phyloP scores from a whole-genome alignment of 2,888 invertebrate species.

The Aphodius sticticus region DNA sequence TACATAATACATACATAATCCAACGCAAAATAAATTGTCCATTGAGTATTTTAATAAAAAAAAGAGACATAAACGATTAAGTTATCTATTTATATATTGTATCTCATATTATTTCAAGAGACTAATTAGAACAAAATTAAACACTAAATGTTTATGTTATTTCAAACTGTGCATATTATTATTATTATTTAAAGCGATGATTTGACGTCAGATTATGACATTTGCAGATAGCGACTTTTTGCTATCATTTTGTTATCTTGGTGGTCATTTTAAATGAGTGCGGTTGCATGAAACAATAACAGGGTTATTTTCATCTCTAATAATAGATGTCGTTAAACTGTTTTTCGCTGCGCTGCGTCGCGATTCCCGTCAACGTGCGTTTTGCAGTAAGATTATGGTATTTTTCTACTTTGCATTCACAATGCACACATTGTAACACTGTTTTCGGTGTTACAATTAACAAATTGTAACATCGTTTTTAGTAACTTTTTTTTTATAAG shows the following conservation, averaged over 20 bases:
- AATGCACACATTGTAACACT: too few relatives aligned
- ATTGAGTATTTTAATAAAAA: background rate
- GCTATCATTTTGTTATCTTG: background rate
- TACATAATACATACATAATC: background rate
- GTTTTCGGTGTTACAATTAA: too few relatives aligned
- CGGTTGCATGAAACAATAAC: background rate
- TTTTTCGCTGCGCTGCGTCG: background rate
- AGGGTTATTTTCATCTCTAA: background rate
- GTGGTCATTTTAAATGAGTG: background rate
- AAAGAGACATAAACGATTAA: background rate
- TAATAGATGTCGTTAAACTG: background rate
- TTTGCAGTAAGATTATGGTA: background rate
- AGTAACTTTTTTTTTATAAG: too few relatives aligned
- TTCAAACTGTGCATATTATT: background rate
- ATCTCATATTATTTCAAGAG: background rate
- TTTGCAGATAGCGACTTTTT: background rate
- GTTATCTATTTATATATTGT: background rate
- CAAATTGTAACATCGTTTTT: too few relatives aligned
- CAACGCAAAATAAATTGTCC: background rate
- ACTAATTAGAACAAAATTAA: background rate
- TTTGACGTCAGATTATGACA: background rate
- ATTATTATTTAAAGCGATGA: conserved; percentile 4
- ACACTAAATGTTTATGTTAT: background rate
- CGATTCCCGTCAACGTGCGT: background rate
- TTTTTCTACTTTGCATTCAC: too few relatives aligned